Percentiles rank a stretch among this genome's conserved stretches.
Evolutionary conservation across 30 jellyfish, hydroid and myxozoan genomes (phyloP).

Genomic region (Aurelia sp.): DNA sequence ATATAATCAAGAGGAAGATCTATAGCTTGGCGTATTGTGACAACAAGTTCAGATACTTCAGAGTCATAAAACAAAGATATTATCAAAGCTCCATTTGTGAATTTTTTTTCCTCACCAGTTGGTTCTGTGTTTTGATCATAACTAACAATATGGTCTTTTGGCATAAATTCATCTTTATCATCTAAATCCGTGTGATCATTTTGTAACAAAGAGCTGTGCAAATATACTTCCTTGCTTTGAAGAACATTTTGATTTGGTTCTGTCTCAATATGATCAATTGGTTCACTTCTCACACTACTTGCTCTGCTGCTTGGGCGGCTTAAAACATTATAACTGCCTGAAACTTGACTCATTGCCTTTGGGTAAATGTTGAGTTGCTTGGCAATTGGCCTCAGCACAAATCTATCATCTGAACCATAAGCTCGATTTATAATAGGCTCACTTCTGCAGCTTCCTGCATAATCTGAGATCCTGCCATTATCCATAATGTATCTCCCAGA

Average conservation of each 20-base stretch:
- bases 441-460: constrained; percentile 33
- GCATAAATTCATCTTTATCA: constrained; percentile 18
- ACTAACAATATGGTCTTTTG: constrained; percentile 77
- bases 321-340: background rate
- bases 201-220: constrained; percentile 59
- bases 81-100: constrained; percentile 63
- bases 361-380: background rate
- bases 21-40: constrained; percentile 66
- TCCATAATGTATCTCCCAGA: constrained; percentile 29
- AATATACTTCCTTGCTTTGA: constrained; percentile 49
- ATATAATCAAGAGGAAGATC: constrained; percentile 57
- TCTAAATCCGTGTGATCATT: constrained; percentile 15
- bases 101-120: constrained; percentile 35
- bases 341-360: constrained; percentile 52
- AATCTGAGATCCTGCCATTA: constrained; percentile 8
- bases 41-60: constrained; percentile 66
- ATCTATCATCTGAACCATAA: constrained; percentile 61
- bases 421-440: constrained; percentile 57
- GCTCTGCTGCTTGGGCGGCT: constrained; percentile 83
- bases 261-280: constrained; percentile 19
- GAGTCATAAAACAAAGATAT: constrained; percentile 74
- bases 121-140: constrained; percentile 80
- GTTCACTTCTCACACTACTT: constrained; percentile 67
- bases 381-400: constrained; percentile 31
- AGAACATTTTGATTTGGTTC: constrained; percentile 19